phyloP scores from a whole-genome alignment of 1,140 invertebrate species.

The Chrysomallon squamiferum region DNA sequence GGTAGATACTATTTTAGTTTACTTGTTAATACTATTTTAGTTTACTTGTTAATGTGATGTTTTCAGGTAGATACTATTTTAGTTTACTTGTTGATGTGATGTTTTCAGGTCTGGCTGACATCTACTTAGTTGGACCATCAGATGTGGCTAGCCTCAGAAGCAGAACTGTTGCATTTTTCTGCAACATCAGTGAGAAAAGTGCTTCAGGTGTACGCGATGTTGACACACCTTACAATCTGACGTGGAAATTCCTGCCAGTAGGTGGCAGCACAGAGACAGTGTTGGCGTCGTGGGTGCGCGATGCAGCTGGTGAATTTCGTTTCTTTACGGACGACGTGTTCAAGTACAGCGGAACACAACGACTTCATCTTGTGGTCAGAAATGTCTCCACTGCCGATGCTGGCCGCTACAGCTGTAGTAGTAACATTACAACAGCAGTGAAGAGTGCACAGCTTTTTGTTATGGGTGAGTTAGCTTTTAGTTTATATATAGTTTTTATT shows the following conservation, averaged over 20 bases:
- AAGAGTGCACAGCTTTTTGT: slow-evolving; percentile 2
- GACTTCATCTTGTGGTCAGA: background rate
- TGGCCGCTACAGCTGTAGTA: background rate
- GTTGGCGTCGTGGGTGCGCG: background rate
- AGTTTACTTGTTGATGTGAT: too few relatives aligned
- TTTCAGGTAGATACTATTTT: too few relatives aligned
- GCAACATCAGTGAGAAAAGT: background rate
- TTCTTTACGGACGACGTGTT: background rate
- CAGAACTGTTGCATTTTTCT: too few relatives aligned
- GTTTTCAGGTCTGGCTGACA: too few relatives aligned
- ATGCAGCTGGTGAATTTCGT: background rate
- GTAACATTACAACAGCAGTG: background rate
- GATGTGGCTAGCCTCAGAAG: too few relatives aligned
- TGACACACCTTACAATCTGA: background rate
- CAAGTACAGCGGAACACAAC: background rate
- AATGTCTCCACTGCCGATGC: background rate
- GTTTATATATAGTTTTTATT: too few relatives aligned
- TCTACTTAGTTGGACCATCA: too few relatives aligned
- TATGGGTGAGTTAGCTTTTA: slow-evolving; percentile 3
- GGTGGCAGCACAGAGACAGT: background rate
- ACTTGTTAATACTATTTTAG: too few relatives aligned
- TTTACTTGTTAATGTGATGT: too few relatives aligned
- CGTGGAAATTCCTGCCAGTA: slow-evolving; percentile 1
- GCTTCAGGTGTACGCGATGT: background rate
- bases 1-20: too few relatives aligned